These are phyloP conservation scores for Gastrophysa polygoni DNA, from an alignment of 2,888 invertebrate species.

Conservation along the genomic window DNA sequence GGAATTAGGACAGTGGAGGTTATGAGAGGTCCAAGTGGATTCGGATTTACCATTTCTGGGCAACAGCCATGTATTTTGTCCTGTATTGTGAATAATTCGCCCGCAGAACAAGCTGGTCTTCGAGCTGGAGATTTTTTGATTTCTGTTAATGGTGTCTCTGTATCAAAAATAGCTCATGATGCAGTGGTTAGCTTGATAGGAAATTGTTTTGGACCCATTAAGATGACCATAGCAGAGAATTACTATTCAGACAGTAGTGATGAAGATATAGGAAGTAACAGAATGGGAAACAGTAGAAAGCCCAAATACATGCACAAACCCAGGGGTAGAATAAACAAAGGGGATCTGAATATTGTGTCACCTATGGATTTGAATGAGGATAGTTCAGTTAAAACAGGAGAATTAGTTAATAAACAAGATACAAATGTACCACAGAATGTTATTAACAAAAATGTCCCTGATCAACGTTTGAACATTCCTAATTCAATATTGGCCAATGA, in stretches of 20 bases:
- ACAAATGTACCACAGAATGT: conserved; percentile 26
- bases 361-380: conserved; percentile 37
- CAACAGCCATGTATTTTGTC: conserved; percentile 95
- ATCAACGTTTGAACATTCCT: conserved; percentile 18
- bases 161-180: conserved; percentile 91
- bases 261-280: conserved; percentile 68
- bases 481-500: conserved; percentile 48
- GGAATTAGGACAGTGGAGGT: conserved; percentile 86
- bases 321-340: conserved; percentile 41
- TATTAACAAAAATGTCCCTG: conserved; percentile 35
- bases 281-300: conserved; percentile 62
- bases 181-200: conserved; percentile 92
- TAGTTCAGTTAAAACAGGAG: conserved; percentile 34
- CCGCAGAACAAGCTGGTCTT: conserved; percentile 89
- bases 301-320: conserved; percentile 67
- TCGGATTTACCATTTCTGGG: conserved; percentile 97
- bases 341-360: conserved; percentile 30
- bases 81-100: conserved; percentile 88
- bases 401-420: conserved; percentile 29
- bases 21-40: conserved; percentile 84
- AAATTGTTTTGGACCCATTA: conserved; percentile 80
- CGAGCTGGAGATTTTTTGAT: conserved; percentile 91
- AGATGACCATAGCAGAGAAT: conserved; percentile 85
- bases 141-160: conserved; percentile 89
- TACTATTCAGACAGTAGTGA: conserved; percentile 87